A percentile compares a stretch with the other conserved stretches of the same genome.
phyloP scores from a whole-genome alignment of 2,113 vertebrate genomes.

The Larimichthys polyactis region DNA sequence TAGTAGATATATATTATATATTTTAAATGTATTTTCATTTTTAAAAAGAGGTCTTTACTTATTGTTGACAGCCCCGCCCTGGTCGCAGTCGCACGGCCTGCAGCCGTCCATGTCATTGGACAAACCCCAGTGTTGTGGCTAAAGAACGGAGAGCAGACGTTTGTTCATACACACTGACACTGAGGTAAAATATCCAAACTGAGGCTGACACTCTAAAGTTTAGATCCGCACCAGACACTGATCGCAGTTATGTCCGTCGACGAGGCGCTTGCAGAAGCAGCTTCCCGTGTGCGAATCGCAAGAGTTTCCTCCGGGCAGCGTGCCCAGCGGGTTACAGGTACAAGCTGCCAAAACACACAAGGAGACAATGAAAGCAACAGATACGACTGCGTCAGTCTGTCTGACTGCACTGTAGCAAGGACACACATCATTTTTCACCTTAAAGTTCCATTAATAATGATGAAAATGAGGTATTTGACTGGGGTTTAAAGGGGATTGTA shows the following conservation, averaged over 20 bases:
- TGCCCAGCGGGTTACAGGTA: conserved; percentile 91
- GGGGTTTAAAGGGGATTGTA: neutral
- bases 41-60: conserved; percentile 66
- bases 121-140: conserved; percentile 96
- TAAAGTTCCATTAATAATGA: neutral
- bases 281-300: conserved; percentile 90
- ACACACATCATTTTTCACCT: too few relatives aligned
- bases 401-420: neutral
- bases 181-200: neutral
- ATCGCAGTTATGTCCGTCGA: conserved; percentile 90
- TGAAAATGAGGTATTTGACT: neutral
- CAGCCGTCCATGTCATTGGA: conserved; percentile 96
- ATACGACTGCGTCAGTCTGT: neutral
- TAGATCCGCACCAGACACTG: conserved; percentile 87
- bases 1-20: too few relatives aligned
- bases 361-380: conserved; percentile 10
- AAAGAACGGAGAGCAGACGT: neutral
- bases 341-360: conserved; percentile 86
- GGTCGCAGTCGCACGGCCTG: conserved; percentile 93
- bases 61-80: conserved; percentile 91
- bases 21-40: too few relatives aligned
- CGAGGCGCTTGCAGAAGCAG: conserved; percentile 96
- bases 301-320: conserved; percentile 88
- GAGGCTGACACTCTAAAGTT: neutral
- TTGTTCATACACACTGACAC: neutral